Conservation (phyloP, 2,888 invertebrate species). For the Dermolepida albohirtum region DNA sequence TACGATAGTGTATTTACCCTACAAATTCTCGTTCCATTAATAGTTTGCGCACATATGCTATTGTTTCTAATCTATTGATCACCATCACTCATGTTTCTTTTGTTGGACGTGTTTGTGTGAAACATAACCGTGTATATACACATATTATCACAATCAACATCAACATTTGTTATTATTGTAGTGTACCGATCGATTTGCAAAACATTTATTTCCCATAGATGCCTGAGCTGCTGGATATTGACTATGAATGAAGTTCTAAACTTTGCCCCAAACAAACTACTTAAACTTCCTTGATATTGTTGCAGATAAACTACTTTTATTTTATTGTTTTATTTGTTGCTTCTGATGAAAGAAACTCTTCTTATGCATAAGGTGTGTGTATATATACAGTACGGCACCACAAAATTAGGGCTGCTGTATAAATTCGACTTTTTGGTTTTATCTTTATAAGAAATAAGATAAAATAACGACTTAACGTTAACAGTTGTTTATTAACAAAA, state of each 20-base stretch:
- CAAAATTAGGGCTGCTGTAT: too few species aligned
- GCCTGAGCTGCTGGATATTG: background rate
- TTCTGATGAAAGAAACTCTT: too few species aligned
- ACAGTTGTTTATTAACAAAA: too few species aligned
- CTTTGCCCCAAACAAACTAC: background rate
- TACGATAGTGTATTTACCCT: background rate
- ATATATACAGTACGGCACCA: too few species aligned
- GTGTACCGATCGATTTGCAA: slow-evolving; percentile 44
- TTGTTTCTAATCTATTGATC: slow-evolving; percentile 43
- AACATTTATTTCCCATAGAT: slow-evolving; percentile 42
- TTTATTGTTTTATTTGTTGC: too few species aligned
- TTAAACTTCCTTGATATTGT: background rate
- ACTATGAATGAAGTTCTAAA: background rate
- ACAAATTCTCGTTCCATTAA: slow-evolving; percentile 37
- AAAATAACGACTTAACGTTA: too few species aligned
- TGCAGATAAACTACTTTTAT: too few species aligned
- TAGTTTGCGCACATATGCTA: slow-evolving; percentile 42
- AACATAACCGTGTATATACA: slow-evolving; percentile 38
- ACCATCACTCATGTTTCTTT: slow-evolving; percentile 44
- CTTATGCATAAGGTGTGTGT: too few species aligned
- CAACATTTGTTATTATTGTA: slow-evolving; percentile 48
- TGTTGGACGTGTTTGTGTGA: slow-evolving; percentile 16
- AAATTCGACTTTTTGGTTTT: too few species aligned
- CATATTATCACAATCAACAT: slow-evolving; percentile 47
- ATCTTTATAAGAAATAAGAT: too few species aligned